Percentiles rank a stretch among this genome's conserved stretches.
phyloP scores from a whole-genome alignment of 2,888 invertebrate genomes.

The Heliconius erato region DNA sequence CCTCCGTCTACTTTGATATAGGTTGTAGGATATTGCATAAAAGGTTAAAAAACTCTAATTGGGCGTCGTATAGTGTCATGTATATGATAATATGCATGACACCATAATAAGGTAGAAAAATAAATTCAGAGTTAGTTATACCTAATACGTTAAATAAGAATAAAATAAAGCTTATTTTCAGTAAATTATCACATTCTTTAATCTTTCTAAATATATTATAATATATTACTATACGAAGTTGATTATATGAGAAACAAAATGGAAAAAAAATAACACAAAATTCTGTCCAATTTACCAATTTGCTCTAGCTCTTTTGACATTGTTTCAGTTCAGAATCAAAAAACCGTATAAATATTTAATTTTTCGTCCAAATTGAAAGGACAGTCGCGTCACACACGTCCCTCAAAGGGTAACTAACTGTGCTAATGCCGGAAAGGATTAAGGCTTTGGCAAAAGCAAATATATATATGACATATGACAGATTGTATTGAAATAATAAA shows the following conservation, averaged over 20 bases:
- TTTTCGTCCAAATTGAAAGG: slow-evolving; percentile 9
- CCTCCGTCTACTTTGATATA: too few relatives aligned
- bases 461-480: background rate
- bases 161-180: background rate
- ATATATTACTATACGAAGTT: background rate
- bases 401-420: slow-evolving; percentile 36
- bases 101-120: too few relatives aligned
- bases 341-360: background rate
- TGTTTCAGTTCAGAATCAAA: background rate
- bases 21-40: too few relatives aligned
- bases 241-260: background rate
- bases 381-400: slow-evolving; percentile 24
- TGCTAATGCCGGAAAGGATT: slow-evolving; percentile 14
- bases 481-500: background rate
- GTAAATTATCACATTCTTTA: background rate
- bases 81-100: too few relatives aligned
- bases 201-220: background rate
- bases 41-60: too few relatives aligned
- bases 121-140: too few relatives aligned
- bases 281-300: background rate
- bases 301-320: background rate
- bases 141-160: too few relatives aligned
- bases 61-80: too few relatives aligned
- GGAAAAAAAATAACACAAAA: background rate
- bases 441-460: background rate